These are phyloP conservation scores for Clarias macrocephalus DNA, from an alignment of 2,113 vertebrate species.

Conservation along the genomic window DNA sequence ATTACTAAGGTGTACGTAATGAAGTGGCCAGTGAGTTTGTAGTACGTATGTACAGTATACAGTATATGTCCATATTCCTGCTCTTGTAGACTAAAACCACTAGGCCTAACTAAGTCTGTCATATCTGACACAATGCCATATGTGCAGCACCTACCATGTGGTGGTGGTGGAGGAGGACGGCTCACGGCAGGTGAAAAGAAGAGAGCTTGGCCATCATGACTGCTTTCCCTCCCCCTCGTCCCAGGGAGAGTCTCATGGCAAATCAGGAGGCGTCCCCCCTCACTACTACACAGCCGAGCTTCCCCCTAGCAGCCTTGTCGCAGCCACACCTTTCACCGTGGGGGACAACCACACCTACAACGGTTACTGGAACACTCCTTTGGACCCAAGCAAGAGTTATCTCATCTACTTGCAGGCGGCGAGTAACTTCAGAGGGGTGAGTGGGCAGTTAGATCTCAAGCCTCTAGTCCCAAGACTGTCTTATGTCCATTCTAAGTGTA, in stretches of 20 bases:
- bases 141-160: constrained; percentile 87
- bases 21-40: too few species aligned
- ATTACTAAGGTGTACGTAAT: too few species aligned
- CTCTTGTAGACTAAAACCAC: neutral
- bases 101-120: too few species aligned
- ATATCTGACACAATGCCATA: neutral
- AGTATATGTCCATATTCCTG: neutral
- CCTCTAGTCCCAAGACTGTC: too few species aligned
- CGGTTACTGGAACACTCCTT: constrained; percentile 90
- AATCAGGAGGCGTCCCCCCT: constrained; percentile 61
- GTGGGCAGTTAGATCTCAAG: constrained; percentile 42
- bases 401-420: constrained; percentile 93
- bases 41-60: too few species aligned
- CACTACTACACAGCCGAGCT: constrained; percentile 92
- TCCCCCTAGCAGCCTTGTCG: constrained; percentile 82
- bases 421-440: constrained; percentile 92
- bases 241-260: constrained; percentile 76
- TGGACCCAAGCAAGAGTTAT: constrained; percentile 91
- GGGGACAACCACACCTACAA: constrained; percentile 97
- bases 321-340: constrained; percentile 91
- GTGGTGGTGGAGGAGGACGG: constrained; percentile 87
- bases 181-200: constrained; percentile 75
- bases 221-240: constrained; percentile 85
- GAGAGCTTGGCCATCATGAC: constrained; percentile 80
- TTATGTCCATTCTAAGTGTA: neutral